A percentile compares a stretch with the other conserved stretches of the same genome.
Conservation (phyloP, 35 echinoderm and acorn worm genomes). For the Antedon bifida region DNA sequence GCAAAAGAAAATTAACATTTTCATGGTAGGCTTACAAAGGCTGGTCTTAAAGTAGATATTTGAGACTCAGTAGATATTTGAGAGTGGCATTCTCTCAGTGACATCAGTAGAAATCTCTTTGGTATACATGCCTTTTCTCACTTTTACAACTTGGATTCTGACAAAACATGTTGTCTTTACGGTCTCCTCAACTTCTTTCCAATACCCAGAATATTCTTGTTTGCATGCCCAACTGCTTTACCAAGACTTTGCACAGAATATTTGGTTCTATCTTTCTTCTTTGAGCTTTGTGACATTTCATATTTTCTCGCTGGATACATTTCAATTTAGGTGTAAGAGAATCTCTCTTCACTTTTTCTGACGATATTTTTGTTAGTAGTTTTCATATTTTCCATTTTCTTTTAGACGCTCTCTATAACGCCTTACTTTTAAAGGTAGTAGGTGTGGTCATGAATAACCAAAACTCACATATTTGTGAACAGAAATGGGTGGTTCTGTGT, state of each 20-base stretch:
- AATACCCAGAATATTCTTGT: not conserved
- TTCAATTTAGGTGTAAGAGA: no score
- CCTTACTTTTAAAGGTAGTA: not conserved
- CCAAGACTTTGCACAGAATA: slow-evolving; percentile 7
- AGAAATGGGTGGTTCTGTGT: no score
- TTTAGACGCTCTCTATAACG: not conserved
- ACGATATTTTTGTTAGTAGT: no score
- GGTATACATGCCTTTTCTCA: not conserved
- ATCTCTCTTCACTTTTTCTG: no score
- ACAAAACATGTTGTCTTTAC: slow-evolving; percentile 18
- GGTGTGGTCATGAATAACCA: no score
- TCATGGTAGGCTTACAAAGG: not conserved
- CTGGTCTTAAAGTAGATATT: not conserved
- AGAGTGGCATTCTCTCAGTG: slow-evolving; percentile 18
- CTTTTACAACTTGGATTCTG: slow-evolving; percentile 9
- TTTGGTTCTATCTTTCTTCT: not conserved
- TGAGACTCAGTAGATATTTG: slow-evolving; percentile 14
- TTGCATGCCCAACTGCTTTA: not conserved
- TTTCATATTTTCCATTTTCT: not conserved
- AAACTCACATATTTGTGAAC: no score
- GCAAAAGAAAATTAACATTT: not conserved
- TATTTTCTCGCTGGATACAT: not conserved
- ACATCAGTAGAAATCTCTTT: slow-evolving; percentile 20
- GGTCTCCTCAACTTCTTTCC: not conserved
- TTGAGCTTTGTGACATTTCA: not conserved